phyloP scores from a whole-genome alignment of 1,140 invertebrate species.

The Colletes latitarsis region DNA sequence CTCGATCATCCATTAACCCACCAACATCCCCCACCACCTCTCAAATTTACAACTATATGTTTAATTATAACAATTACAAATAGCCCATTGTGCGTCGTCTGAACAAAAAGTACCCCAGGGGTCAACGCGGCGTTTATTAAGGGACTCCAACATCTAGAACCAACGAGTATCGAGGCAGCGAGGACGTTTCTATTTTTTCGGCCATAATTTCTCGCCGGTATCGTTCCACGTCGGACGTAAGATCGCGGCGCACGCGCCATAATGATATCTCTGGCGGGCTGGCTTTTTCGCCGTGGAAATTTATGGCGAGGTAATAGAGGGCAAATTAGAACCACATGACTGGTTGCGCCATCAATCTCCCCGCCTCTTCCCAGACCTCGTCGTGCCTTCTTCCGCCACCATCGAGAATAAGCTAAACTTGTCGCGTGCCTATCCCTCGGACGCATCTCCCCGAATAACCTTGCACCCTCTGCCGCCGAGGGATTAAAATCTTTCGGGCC shows the following conservation, averaged over 20 bases:
- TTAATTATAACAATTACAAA: too few relatives aligned
- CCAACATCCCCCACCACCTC: too few relatives aligned
- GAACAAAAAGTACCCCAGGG: too few relatives aligned
- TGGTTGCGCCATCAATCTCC: conserved; percentile 68
- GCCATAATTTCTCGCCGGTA: conserved; percentile 46
- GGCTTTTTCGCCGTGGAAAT: conserved; percentile 62
- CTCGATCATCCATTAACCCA: too few relatives aligned
- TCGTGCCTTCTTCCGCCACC: conserved; percentile 27
- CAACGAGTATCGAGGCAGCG: too few relatives aligned
- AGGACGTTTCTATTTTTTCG: conserved; percentile 15
- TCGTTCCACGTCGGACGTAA: conserved; percentile 51
- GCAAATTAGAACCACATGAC: conserved; percentile 74
- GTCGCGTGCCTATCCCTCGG: conserved; percentile 44
- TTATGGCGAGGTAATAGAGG: conserved; percentile 73
- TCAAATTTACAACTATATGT: too few relatives aligned
- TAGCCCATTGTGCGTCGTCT: too few relatives aligned
- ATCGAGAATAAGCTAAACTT: conserved; percentile 63
- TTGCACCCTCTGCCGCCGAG: not conserved
- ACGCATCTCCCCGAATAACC: conserved; percentile 32
- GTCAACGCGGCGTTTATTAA: too few relatives aligned
- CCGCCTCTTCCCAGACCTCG: conserved; percentile 17
- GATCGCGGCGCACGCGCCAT: conserved; percentile 53
- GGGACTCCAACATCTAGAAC: too few relatives aligned
- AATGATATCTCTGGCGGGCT: conserved; percentile 57
- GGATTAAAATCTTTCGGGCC: conserved; percentile 47